A percentile compares a stretch with the other conserved stretches of the same genome.
Evolutionary conservation across 2,113 vertebrate species (phyloP).

Genomic region (Syngnathus typhle): DNA sequence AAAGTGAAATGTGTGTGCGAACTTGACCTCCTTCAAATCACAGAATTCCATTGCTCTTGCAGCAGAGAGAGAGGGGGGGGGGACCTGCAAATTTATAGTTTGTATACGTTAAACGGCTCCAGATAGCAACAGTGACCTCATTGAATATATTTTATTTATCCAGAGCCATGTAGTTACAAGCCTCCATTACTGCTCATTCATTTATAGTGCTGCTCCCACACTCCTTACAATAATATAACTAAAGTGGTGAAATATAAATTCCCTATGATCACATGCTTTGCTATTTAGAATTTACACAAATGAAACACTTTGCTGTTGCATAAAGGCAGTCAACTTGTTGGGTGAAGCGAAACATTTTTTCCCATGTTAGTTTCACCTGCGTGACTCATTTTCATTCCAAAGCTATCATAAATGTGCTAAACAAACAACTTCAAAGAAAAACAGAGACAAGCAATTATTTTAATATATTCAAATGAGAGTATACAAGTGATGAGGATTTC

Average conservation of each 20-base stretch:
- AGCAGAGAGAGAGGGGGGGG: constrained; percentile 57
- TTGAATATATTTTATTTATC: constrained; percentile 73
- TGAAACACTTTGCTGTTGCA: neutral
- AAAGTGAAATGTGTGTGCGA: neutral
- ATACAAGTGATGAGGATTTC: too few relatives aligned
- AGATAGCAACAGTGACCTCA: constrained; percentile 76
- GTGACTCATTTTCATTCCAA: neutral
- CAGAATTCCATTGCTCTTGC: constrained; percentile 30
- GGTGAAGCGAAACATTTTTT: too few relatives aligned
- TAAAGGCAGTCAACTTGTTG: neutral
- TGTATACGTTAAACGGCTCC: constrained; percentile 90
- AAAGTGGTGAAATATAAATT: constrained; percentile 25
- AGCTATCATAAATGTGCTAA: neutral
- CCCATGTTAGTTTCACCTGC: neutral
- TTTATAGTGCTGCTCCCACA: constrained; percentile 67
- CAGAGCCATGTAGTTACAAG: constrained; percentile 50
- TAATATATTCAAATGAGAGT: too few relatives aligned
- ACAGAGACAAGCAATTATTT: too few relatives aligned
- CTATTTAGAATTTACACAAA: constrained; percentile 6
- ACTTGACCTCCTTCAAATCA: neutral
- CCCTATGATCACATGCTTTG: constrained; percentile 6
- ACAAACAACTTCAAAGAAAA: too few relatives aligned
- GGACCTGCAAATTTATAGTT: constrained; percentile 79
- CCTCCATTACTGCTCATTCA: constrained; percentile 60
- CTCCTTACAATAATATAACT: neutral